Evolutionary conservation across 30 jellyfish, hydroid and myxozoan genomes (phyloP).

Genomic region (Rhopilema esculentum): DNA sequence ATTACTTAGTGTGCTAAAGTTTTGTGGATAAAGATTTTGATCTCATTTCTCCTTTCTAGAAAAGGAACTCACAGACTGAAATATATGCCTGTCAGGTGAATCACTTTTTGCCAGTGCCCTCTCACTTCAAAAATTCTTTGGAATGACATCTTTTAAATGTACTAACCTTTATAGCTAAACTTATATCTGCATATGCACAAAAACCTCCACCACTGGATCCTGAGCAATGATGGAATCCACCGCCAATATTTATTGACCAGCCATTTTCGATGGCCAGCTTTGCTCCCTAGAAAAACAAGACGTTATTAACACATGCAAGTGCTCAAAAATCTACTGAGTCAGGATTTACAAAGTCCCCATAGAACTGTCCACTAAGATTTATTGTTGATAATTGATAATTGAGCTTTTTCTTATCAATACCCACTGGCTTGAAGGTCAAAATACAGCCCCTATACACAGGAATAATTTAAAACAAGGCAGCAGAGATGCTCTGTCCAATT

Average conservation of each 20-base stretch:
- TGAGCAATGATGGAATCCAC: conserved; percentile 97
- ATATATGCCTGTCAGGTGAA: too few relatives aligned
- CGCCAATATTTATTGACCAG: conserved; percentile 94
- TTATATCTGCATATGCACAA: conserved; percentile 95
- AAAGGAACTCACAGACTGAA: too few relatives aligned
- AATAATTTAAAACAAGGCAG: too few relatives aligned
- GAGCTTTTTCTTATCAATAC: too few relatives aligned
- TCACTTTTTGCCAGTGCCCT: too few relatives aligned
- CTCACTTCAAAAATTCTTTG: too few relatives aligned
- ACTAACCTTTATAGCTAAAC: conserved; percentile 90
- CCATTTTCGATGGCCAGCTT: conserved; percentile 82
- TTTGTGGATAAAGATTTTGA: background rate
- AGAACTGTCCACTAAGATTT: too few relatives aligned
- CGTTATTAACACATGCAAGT: background rate
- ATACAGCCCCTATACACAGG: too few relatives aligned
- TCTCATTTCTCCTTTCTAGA: too few relatives aligned
- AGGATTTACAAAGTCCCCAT: background rate
- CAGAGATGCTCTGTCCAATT: too few relatives aligned
- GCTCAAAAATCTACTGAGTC: background rate
- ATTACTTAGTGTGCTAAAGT: background rate
- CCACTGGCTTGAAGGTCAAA: too few relatives aligned
- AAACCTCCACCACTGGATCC: conserved; percentile 92
- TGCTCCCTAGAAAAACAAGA: conserved; percentile 93
- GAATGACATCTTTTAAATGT: background rate
- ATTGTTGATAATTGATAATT: too few relatives aligned